Percentiles rank a stretch among this genome's conserved stretches.
phyloP scores from a whole-genome alignment of 2,888 invertebrate genomes.

The Nebria brevicollis region DNA sequence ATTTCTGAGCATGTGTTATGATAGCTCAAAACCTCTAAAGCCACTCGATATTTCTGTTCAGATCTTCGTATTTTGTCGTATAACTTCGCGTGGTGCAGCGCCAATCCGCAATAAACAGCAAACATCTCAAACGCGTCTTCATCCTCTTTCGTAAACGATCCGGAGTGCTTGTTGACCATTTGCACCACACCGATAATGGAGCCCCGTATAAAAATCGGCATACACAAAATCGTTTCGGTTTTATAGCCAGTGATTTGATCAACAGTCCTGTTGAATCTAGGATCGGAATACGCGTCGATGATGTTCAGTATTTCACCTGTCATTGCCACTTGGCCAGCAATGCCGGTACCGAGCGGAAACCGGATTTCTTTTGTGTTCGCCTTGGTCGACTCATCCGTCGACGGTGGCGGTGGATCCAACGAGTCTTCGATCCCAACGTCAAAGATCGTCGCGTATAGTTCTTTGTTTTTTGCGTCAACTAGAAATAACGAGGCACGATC shows the following conservation, averaged over 20 bases:
- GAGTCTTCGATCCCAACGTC: constrained; percentile 69
- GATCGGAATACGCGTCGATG: constrained; percentile 82
- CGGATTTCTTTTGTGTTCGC: constrained; percentile 67
- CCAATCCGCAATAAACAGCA: constrained; percentile 86
- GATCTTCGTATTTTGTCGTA: constrained; percentile 85
- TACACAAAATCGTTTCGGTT: constrained; percentile 82
- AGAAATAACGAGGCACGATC: constrained; percentile 86
- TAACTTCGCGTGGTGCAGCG: constrained; percentile 84
- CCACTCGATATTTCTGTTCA: constrained; percentile 84
- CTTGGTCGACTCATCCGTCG: constrained; percentile 51
- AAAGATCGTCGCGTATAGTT: constrained; percentile 85
- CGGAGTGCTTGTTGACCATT: constrained; percentile 80
- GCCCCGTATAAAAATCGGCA: constrained; percentile 86
- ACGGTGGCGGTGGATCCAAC: constrained; percentile 51
- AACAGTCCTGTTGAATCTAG: constrained; percentile 77
- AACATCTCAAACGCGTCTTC: constrained; percentile 86
- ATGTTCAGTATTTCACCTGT: constrained; percentile 85
- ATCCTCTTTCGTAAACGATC: constrained; percentile 72
- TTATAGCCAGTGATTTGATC: constrained; percentile 74
- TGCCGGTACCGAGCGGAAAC: constrained; percentile 78
- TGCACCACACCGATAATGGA: constrained; percentile 84
- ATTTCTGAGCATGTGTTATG: constrained; percentile 82
- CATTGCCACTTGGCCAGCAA: constrained; percentile 76
- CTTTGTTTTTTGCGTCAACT: constrained; percentile 76
- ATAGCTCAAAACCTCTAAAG: constrained; percentile 84